Percentiles rank a stretch among this genome's conserved stretches.
Conservation (phyloP, 2,797 vertebrate genomes). For the Serranus cabrilla region DNA sequence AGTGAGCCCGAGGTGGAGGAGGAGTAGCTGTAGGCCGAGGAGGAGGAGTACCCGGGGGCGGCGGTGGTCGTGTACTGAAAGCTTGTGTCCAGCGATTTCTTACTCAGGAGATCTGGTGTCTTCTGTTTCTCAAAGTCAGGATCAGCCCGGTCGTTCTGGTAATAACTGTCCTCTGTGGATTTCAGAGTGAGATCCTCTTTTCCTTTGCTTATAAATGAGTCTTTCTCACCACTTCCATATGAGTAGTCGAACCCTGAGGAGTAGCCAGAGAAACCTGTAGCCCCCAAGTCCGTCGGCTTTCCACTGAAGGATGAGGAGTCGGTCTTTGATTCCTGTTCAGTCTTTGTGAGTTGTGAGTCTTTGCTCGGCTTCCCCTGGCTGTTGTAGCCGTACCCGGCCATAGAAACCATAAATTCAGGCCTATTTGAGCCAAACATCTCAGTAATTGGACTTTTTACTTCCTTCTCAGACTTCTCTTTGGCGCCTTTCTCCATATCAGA, state of each 20-base stretch:
- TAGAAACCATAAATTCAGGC: conserved; percentile 76
- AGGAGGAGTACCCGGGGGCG: conserved; percentile 86
- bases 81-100: conserved; percentile 82
- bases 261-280: conserved; percentile 68
- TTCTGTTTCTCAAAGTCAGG: conserved; percentile 80
- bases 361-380: conserved; percentile 70
- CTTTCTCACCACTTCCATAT: conserved; percentile 69
- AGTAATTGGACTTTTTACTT: conserved; percentile 77
- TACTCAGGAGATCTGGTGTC: conserved; percentile 70
- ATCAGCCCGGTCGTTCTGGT: conserved; percentile 70
- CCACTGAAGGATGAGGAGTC: conserved; percentile 55
- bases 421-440: conserved; percentile 64
- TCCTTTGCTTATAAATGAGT: conserved; percentile 57
- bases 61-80: conserved; percentile 86
- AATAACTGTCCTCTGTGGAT: conserved; percentile 74
- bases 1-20: conserved; percentile 90
- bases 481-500: conserved; percentile 93
- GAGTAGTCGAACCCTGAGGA: conserved; percentile 79
- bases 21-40: conserved; percentile 88
- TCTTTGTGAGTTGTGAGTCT: conserved; percentile 28
- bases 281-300: conserved; percentile 59
- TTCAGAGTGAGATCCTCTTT: conserved; percentile 72
- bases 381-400: conserved; percentile 78
- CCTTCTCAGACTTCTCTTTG: conserved; percentile 92
- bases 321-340: conserved; percentile 54